phyloP scores from a whole-genome alignment of 2,888 invertebrate genomes.

The Coleophora flavipennella region DNA sequence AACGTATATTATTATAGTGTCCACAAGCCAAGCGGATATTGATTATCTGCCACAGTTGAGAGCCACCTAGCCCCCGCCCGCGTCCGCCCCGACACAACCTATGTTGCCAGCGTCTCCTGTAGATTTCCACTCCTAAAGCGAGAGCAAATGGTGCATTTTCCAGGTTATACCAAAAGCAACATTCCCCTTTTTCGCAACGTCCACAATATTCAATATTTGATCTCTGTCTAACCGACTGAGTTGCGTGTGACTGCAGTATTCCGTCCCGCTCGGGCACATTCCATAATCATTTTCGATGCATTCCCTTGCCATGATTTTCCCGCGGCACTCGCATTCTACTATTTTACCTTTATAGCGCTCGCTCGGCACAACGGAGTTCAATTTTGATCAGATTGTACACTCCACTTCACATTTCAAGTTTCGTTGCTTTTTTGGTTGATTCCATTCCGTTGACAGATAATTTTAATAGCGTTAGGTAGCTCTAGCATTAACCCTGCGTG shows the following conservation, averaged over 20 bases:
- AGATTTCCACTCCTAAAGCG: constrained; percentile 41
- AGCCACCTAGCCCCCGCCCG: constrained; percentile 58
- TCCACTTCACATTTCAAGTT: neutral
- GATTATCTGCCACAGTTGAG: constrained; percentile 75
- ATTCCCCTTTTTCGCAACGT: constrained; percentile 38
- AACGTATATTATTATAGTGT: constrained; percentile 72
- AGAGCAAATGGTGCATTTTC: constrained; percentile 39
- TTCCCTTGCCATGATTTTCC: constrained; percentile 69
- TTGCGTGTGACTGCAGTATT: constrained; percentile 59
- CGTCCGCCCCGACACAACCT: constrained; percentile 33
- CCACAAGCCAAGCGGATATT: constrained; percentile 75
- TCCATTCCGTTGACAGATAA: no score
- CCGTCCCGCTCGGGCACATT: constrained; percentile 62
- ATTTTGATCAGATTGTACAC: constrained; percentile 14
- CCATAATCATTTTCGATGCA: constrained; percentile 71
- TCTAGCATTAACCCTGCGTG: no score
- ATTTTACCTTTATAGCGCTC: constrained; percentile 35
- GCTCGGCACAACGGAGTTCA: constrained; percentile 22
- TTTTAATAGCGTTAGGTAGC: no score
- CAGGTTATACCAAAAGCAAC: constrained; percentile 19
- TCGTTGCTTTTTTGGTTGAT: neutral
- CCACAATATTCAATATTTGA: constrained; percentile 67
- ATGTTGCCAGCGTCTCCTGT: constrained; percentile 22
- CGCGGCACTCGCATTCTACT: constrained; percentile 51
- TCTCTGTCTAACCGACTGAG: constrained; percentile 70